These are phyloP conservation scores for Mycogona germanica DNA, from an alignment of 2,888 invertebrate species.

Conservation along the genomic window DNA sequence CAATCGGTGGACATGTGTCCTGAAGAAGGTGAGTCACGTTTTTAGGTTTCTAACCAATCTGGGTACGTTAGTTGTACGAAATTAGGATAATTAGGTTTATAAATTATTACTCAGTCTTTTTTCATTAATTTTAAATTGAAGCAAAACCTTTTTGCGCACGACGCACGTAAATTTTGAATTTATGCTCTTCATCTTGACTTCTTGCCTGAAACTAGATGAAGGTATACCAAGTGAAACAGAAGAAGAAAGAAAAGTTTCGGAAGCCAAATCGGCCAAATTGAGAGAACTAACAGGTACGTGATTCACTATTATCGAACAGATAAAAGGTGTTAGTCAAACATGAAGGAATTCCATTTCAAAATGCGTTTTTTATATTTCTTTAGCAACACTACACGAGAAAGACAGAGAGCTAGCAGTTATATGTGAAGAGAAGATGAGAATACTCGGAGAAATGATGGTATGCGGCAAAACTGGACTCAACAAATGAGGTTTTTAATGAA, in stretches of 20 bases:
- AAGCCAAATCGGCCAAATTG: slow-evolving; percentile 64
- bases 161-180: no score
- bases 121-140: background rate
- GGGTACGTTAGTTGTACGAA: background rate
- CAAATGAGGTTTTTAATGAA: no score
- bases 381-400: slow-evolving; percentile 72
- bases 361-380: slow-evolving; percentile 18
- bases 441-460: slow-evolving; percentile 50
- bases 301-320: background rate
- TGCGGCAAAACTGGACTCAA: no score
- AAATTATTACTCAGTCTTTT: background rate
- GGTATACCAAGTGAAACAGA: slow-evolving; percentile 54
- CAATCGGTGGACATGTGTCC: slow-evolving; percentile 75
- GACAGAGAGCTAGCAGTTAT: slow-evolving; percentile 74
- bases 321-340: background rate
- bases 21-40: slow-evolving; percentile 45
- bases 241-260: slow-evolving; percentile 64
- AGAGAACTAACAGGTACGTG: slow-evolving; percentile 60
- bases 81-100: background rate
- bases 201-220: slow-evolving; percentile 44
- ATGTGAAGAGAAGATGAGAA: slow-evolving; percentile 75
- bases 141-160: no score
- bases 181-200: no score
- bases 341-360: no score
- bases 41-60: no score